These are phyloP conservation scores for Limnephilus auricula DNA, from an alignment of 2,888 invertebrate species.

Conservation along the genomic window DNA sequence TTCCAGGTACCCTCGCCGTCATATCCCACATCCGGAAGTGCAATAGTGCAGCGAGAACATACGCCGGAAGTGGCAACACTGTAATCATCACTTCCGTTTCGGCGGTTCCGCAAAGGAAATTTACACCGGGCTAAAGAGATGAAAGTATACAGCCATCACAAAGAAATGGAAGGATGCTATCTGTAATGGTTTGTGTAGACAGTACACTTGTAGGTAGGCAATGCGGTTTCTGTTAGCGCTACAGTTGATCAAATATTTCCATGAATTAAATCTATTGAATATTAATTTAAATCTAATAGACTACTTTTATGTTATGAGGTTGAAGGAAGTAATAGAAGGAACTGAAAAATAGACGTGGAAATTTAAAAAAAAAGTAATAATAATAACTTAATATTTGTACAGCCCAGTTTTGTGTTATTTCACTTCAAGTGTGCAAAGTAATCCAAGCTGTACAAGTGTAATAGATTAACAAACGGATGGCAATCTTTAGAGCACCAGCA, in stretches of 20 bases:
- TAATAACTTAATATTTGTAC: too few relatives aligned
- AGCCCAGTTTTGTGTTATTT: too few relatives aligned
- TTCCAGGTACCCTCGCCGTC: background rate
- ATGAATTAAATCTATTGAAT: too few relatives aligned
- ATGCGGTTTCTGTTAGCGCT: background rate
- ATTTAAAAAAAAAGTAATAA: too few relatives aligned
- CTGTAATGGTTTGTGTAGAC: background rate
- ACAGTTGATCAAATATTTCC: background rate
- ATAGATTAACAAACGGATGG: too few relatives aligned
- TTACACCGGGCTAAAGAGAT: slow-evolving; percentile 11
- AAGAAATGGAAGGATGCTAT: background rate
- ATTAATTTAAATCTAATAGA: too few relatives aligned
- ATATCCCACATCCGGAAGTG: slow-evolving; percentile 19
- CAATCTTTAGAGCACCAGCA: too few relatives aligned
- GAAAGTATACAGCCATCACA: background rate
- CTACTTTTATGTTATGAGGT: background rate
- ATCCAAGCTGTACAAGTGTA: too few relatives aligned
- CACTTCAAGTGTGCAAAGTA: too few relatives aligned
- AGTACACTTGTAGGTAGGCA: background rate
- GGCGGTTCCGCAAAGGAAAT: slow-evolving; percentile 18
- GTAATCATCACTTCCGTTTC: slow-evolving; percentile 32
- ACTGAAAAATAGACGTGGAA: background rate
- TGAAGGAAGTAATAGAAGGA: background rate
- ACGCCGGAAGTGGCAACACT: slow-evolving; percentile 30
- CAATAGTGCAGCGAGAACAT: background rate